Base-by-base conservation (phyloP, 2,797 vertebrate genomes). In the Capromys pilorides region DNA sequence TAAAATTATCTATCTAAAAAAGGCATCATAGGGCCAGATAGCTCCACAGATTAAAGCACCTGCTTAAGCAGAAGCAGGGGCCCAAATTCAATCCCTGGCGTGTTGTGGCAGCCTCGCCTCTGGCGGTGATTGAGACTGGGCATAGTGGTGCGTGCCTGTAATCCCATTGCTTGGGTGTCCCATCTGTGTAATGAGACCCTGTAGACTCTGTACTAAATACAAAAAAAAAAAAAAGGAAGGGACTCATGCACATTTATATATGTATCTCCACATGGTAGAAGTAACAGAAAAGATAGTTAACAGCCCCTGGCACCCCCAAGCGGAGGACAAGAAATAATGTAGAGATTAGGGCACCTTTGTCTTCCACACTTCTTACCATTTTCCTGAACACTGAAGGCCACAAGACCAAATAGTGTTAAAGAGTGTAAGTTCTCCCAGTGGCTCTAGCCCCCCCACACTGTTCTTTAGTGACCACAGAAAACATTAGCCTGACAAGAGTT, bases 391-490 rank as follows among this genome's bases (percentile, higher is more conserved):
- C 75, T 81, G 61, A 73, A 94, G 26, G 18, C 41, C 57, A 82
- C 51, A 84, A 39, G 33, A 94, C 62, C 94, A 93, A 86, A 8
- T 4, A 73, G 5, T 79, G 26, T 3, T 87, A 78, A 86, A 66
- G n/a, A 66, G 33, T 67, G 51, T 51, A 36, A 85, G 66, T 90
- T 77, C 21, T 77, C 59, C 19, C 19, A 19, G 21, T 59, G 59
- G 21, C 59, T 75, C 49, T 73, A 51, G 61, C 6, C 24, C 28
- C 86, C 36, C 22, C n/a, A 61, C 3, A 0, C 22, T 73, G 26
- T 92, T 95, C 41, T 95, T 92, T 95, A 11, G 49, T 67, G 83
- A 64, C 57, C 45, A 88, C n/a, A 19, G 75, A 80, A 91, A 84
- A 66, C 28, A 87, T 1, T 80, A 41, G 81, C 71, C 78, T 92